Evolutionary conservation across 2,797 vertebrate genomes (phyloP), one percentile per base, ranked within the genome.

Genomic region (Phyllotis vaccarum): DNA sequence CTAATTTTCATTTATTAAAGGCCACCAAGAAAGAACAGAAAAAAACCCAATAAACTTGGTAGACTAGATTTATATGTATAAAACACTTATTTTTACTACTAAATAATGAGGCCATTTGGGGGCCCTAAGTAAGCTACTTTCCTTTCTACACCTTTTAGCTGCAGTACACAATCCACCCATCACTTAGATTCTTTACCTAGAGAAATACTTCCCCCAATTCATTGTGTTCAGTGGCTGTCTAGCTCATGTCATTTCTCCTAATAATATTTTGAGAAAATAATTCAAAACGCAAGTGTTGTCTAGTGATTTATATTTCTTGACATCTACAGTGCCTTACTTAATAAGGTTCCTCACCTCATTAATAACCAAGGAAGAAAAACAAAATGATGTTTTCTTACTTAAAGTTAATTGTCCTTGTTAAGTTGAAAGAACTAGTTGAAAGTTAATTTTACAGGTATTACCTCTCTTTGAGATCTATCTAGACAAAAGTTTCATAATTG

Each of bases 1-100:
- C 2, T 86, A 16, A 74, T 75, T 22, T 76, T 37, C 10, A 3
- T 93, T 24, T 22, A 94, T 70, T 91, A 86, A 52, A 86, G 60
- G 78, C 90, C 40, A 93, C n/a, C 12, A 66, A 56, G 49, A 72
- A 94, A 88, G 56, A 94, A 66, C 22, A 91, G 96, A 94, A 76
- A 66, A 60, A 91, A 95, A 95, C 60, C 4, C n/a, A 91, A 75
- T 56, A 90, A 82, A 80, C 75, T 93, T 91, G 52, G n/a, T 46
- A 89, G 2, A 82, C 34, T 17, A 80, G n/a, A 3, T 74, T 91
- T 82, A 83, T 75, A 75, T 31, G 37, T 62, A 40, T 6, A 34
- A 94, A 76, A 6, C 21, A 89, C 70, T 54, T 37, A 16, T 43
- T 96, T 89, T 74, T 40, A 76, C 79, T 21, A 37, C 5, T 86